Evolutionary conservation across 2,888 invertebrate species (phyloP), one percentile per base, ranked within the genome.

Genomic region (Sipha maydis): DNA sequence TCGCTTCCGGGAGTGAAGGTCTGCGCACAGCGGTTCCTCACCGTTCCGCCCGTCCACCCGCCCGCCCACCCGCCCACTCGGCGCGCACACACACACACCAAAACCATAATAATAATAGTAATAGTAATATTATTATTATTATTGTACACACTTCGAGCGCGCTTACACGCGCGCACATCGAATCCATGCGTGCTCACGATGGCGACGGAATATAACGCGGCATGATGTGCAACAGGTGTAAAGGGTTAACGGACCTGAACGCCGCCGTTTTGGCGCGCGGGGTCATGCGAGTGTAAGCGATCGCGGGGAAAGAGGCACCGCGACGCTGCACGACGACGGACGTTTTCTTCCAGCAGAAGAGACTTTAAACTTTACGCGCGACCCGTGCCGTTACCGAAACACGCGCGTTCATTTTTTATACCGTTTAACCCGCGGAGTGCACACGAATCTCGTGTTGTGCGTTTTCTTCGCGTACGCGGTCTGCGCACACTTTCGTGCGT

Each of bases 1-100:
- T 73, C 88, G 88, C 76, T 88, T 88, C 88, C 88, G 88, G 88
- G 88, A 88, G 88, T 82, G 88, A 88, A 88, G 88, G 88, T 80
- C 80, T 88, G 71, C 69, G 56, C 78, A 48, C 75, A 14, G 78
- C 56, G 83, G 48, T 28, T 7, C 79, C 61, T 34, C 80, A 3
- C 67, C 73, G n/a, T 28, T 34, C 41, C 41, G n/a, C 54, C n/a
- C n/a, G n/a, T n/a, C n/a, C n/a, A n/a, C 25, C 21, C 41, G 25
- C 14, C 28, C 31, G 31, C 69, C 76, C 54, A 34, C 76, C n/a
- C 85, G 41, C 78, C 85, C 77, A 77, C 67, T 41, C 25, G 56
- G 4, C 71, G 14, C 31, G 19, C 48, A 48, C 48, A 48, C 48
- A 48, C 48, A 48, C 48, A 48, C 48, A 14, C 48, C 11, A 14